Evolutionary conservation across 2,888 invertebrate species (phyloP), one percentile per base, ranked within the genome.

Genomic region (Rhabditoides inermis): DNA sequence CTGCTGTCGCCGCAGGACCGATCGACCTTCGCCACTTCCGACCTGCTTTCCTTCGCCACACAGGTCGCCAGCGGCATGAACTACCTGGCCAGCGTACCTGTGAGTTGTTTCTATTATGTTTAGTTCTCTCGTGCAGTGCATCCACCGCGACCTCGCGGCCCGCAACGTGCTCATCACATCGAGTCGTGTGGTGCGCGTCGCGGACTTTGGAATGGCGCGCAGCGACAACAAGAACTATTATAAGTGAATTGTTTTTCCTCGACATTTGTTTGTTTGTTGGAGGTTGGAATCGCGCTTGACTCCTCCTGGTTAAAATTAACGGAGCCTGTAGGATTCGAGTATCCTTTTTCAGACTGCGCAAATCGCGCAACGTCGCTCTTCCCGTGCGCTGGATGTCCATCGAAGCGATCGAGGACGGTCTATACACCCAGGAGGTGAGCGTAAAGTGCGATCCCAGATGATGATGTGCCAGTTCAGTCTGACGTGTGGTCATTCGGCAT

Each of bases 321-420:
- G n/a, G n/a, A n/a, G n/a, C n/a, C n/a, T n/a, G n/a, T n/a, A n/a
- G n/a, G n/a, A n/a, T n/a, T n/a, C n/a, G n/a, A n/a, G n/a, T n/a
- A n/a, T n/a, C n/a, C n/a, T n/a, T n/a, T n/a, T n/a, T n/a, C n/a
- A n/a, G n/a, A n/a, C n/a, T n/a, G n/a, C n/a, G n/a, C n/a, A n/a
- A n/a, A n/a, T n/a, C n/a, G n/a, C n/a, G n/a, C n/a, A 39, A 92
- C 77, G 92, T 94, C 15, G 82, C 90, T 36, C 80, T 95, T 59
- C 94, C 95, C 0, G 88, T 95, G 23, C 91, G 94, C 80, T 95
- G 95, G 95, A 94, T 95, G 94, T 90, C 95, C 0, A 91, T 92
- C 0, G 95, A 95, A 79, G 90, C 94, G 0, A 81, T 95, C 36
- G 89, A 89, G 77, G 41, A 57, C 0, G 84, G 90, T 69, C 85